These are phyloP conservation scores for Stylophora pistillata DNA, from an alignment of 64 coral and sea anemone genomes.

Conservation along the genomic window DNA sequence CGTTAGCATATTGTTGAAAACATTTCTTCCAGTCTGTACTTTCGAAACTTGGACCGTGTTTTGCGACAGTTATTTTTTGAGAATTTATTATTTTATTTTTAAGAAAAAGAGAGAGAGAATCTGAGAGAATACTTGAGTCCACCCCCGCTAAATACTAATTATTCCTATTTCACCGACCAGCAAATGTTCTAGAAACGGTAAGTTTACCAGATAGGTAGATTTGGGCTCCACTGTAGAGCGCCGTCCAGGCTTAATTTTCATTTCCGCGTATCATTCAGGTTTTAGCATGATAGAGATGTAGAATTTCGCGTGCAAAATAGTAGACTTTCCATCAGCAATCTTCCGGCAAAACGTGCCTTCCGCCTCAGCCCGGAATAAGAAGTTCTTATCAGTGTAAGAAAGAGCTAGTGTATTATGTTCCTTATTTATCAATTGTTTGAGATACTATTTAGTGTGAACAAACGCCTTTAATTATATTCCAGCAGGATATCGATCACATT, in stretches of 20 bases:
- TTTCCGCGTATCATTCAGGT: too few relatives aligned
- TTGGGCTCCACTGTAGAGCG: background rate
- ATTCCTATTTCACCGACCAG: background rate
- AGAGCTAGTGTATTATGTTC: too few relatives aligned
- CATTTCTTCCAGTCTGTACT: too few relatives aligned
- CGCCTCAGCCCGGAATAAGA: too few relatives aligned
- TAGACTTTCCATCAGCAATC: background rate
- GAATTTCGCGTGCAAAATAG: background rate
- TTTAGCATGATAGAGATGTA: too few relatives aligned
- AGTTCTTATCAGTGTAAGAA: too few relatives aligned
- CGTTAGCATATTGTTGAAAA: background rate
- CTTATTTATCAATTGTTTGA: too few relatives aligned
- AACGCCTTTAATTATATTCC: too few relatives aligned
- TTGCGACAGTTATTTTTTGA: background rate
- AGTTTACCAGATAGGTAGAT: background rate
- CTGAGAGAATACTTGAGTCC: background rate
- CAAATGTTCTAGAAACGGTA: too few relatives aligned
- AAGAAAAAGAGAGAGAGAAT: too few relatives aligned
- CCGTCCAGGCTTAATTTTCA: background rate
- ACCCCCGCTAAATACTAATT: background rate
- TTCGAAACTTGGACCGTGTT: background rate
- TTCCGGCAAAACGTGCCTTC: too few relatives aligned
- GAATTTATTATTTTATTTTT: background rate
- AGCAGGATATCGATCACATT: background rate
- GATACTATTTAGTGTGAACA: too few relatives aligned